Evolutionary conservation across 2,797 vertebrate genomes (phyloP).

Genomic region (Mycteria americana): DNA sequence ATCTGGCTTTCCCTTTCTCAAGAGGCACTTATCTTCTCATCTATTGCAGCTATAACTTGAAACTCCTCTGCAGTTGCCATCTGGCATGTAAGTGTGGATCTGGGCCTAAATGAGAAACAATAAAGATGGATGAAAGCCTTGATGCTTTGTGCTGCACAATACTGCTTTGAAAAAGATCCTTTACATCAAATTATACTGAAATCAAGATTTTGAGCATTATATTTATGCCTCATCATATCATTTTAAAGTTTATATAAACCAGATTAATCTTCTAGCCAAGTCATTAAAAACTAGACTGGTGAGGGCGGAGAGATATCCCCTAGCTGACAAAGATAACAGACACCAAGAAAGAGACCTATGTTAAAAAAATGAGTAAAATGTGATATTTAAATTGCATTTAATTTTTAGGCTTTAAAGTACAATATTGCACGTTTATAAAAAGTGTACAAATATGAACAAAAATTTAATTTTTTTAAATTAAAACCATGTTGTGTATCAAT

Average conservation of each 20-base stretch:
- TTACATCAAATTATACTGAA: slow-evolving; percentile 33
- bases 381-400: background rate
- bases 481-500: background rate
- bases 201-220: slow-evolving; percentile 32
- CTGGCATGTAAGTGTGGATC: slow-evolving; percentile 30
- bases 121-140: slow-evolving; percentile 49
- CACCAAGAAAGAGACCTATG: background rate
- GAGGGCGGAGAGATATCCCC: background rate
- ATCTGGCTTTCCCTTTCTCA: slow-evolving; percentile 34
- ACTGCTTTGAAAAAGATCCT: slow-evolving; percentile 20
- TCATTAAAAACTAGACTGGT: background rate
- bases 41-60: slow-evolving; percentile 47
- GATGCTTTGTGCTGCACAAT: background rate
- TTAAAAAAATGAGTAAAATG: background rate
- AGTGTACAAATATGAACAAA: background rate
- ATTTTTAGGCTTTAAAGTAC: background rate
- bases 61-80: slow-evolving; percentile 56
- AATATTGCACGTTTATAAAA: background rate
- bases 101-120: slow-evolving; percentile 55
- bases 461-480: background rate
- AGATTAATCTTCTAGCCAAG: slow-evolving; percentile 2
- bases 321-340: background rate
- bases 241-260: slow-evolving; percentile 35
- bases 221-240: background rate
- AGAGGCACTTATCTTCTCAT: slow-evolving; percentile 42